Percentiles rank a stretch among this genome's conserved stretches.
Conservation (phyloP, 2,797 vertebrate species). For the Catharus ustulatus region DNA sequence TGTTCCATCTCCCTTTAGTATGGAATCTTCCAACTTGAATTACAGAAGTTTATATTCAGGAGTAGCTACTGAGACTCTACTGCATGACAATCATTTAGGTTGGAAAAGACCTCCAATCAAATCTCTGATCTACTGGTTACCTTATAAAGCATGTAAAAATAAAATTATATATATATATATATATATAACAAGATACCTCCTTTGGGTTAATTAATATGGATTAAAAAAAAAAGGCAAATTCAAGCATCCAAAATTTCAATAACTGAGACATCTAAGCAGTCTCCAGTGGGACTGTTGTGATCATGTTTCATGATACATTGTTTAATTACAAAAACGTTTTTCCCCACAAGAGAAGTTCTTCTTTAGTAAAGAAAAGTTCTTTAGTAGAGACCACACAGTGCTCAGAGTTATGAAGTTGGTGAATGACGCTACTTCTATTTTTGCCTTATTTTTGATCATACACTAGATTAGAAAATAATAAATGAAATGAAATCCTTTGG, state of each 20-base stretch:
- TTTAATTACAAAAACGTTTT: background rate
- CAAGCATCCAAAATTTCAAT: background rate
- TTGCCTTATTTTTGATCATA: background rate
- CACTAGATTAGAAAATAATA: background rate
- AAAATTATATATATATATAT: too few relatives aligned
- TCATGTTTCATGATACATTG: background rate
- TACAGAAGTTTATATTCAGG: background rate
- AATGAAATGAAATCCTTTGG: background rate
- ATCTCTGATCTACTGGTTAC: background rate
- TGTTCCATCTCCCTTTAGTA: background rate
- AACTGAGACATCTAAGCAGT: background rate
- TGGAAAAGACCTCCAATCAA: background rate
- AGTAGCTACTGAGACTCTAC: background rate
- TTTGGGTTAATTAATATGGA: background rate
- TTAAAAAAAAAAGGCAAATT: background rate
- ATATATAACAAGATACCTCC: background rate
- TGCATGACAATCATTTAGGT: background rate
- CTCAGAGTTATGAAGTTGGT: background rate
- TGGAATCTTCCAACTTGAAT: background rate
- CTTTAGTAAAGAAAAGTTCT: too few relatives aligned
- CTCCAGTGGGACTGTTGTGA: background rate
- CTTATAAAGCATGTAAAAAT: background rate
- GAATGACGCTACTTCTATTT: background rate
- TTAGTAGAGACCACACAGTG: rapidly evolving
- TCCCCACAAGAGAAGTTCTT: too few relatives aligned